Evolutionary conservation across 2,888 invertebrate genomes (phyloP).

Genomic region (Strigamia maritima): DNA sequence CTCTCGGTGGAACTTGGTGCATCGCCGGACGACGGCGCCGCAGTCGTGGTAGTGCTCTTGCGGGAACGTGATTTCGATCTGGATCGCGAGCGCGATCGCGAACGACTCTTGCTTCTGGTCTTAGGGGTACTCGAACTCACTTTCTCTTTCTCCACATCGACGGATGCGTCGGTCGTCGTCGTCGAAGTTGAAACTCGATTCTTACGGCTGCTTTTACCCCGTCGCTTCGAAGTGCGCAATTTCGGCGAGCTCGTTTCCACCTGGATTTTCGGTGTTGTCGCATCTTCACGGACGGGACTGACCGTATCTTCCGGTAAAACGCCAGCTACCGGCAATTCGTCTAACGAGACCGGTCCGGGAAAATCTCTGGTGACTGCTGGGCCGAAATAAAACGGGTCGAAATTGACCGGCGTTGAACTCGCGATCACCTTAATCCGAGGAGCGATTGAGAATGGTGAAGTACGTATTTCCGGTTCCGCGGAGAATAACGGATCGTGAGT

Average conservation of each 20-base stretch:
- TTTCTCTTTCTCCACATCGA: too few species aligned
- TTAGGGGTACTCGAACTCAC: neutral
- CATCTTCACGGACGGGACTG: neutral
- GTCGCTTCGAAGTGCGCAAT: neutral
- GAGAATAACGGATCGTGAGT: neutral
- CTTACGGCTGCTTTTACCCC: neutral
- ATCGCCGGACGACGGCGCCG: neutral
- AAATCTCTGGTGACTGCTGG: conserved; percentile 28
- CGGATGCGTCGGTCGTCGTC: neutral
- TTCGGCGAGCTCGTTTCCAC: neutral
- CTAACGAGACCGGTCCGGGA: conserved; percentile 6
- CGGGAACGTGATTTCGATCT: neutral
- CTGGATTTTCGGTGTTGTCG: neutral
- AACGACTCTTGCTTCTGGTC: neutral
- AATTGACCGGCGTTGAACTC: neutral
- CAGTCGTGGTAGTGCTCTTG: neutral
- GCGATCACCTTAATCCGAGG: neutral
- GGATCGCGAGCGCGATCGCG: neutral
- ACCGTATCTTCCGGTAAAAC: conserved; percentile 17
- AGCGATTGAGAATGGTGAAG: neutral
- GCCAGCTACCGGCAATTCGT: neutral
- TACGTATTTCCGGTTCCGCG: neutral
- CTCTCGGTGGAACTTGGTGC: neutral
- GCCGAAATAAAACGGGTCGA: conserved; percentile 35
- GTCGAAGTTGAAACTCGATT: neutral